phyloP scores from a whole-genome alignment of 2,797 vertebrate genomes.

The Gouania willdenowi region DNA sequence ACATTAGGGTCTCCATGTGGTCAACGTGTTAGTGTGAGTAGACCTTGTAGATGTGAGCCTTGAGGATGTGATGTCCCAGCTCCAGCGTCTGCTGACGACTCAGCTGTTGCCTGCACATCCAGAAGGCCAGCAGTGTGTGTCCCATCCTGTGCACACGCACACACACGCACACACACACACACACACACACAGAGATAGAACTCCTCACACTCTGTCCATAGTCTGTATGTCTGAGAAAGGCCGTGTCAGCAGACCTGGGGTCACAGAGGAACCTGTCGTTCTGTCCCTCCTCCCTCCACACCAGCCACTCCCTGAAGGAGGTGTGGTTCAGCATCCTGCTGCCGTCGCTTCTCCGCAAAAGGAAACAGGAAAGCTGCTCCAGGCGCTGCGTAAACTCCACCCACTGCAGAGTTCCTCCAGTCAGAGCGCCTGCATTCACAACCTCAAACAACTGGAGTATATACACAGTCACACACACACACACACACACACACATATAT shows the following conservation, averaged over 20 bases:
- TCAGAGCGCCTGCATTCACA: constrained; percentile 87
- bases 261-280: constrained; percentile 97
- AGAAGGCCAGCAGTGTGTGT: constrained; percentile 94
- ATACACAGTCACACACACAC: too few species aligned
- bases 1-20: too few species aligned
- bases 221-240: too few species aligned
- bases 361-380: constrained; percentile 92
- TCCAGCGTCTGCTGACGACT: constrained; percentile 94
- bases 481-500: too few species aligned
- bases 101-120: constrained; percentile 93
- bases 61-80: constrained; percentile 95
- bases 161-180: background rate
- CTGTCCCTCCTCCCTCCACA: constrained; percentile 97
- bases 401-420: constrained; percentile 84
- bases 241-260: constrained; percentile 78
- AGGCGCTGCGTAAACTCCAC: constrained; percentile 90
- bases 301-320: constrained; percentile 96
- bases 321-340: constrained; percentile 94
- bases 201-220: background rate
- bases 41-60: constrained; percentile 98
- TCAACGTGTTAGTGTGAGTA: too few species aligned
- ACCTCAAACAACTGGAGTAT: constrained; percentile 75
- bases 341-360: constrained; percentile 87
- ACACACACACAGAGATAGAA: background rate
- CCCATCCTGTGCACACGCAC: constrained; percentile 79